These are phyloP conservation scores for Syngnathus scovelli DNA, from an alignment of 2,113 vertebrate species.

Conservation along the genomic window DNA sequence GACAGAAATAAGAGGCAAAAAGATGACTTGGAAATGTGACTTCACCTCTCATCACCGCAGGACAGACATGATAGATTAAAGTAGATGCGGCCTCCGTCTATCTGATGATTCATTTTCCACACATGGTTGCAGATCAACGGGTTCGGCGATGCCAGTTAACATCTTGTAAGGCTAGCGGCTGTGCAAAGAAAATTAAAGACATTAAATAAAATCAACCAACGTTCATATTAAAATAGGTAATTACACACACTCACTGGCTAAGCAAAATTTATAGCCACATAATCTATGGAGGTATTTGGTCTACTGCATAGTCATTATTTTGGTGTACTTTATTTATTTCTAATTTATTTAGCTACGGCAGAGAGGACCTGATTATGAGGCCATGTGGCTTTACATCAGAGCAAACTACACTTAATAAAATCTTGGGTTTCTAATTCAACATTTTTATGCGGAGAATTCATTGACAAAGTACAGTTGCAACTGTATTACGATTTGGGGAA, in stretches of 20 bases:
- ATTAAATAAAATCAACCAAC: conserved; percentile 18
- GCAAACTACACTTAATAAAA: not conserved
- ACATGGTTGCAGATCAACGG: conserved; percentile 9
- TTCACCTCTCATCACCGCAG: conserved; percentile 31
- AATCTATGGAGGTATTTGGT: not conserved
- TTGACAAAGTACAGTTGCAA: no score
- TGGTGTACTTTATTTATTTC: not conserved
- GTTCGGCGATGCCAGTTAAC: conserved; percentile 5
- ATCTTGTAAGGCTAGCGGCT: conserved; percentile 12
- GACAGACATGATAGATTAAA: conserved; percentile 36
- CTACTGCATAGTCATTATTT: not conserved
- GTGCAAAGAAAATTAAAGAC: not conserved
- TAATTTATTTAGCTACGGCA: not conserved
- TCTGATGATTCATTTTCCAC: conserved; percentile 36
- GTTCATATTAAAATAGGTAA: not conserved
- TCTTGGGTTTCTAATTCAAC: no score
- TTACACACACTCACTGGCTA: not conserved
- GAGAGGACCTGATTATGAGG: not conserved
- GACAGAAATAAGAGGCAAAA: conserved; percentile 29
- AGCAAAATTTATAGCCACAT: not conserved
- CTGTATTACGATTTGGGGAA: no score
- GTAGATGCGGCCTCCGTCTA: conserved; percentile 17
- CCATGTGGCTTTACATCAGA: not conserved
- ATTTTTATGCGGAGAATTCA: no score
- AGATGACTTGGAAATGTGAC: conserved; percentile 36